Evolutionary conservation across 2,888 invertebrate species (phyloP).

Genomic region (Acleris literana): DNA sequence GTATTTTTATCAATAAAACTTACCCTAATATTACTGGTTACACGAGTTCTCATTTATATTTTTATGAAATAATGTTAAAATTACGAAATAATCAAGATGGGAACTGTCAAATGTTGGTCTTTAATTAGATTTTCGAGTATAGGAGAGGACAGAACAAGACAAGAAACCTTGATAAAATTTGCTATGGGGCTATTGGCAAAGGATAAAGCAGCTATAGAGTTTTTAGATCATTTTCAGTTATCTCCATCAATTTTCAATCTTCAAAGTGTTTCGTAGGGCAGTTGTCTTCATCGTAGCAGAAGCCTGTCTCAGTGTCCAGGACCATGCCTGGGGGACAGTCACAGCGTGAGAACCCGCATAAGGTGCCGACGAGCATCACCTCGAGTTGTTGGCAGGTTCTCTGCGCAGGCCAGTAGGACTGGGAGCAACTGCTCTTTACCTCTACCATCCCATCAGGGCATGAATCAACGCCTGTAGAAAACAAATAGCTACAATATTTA

Average conservation of each 20-base stretch:
- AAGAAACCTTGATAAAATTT: too few species aligned
- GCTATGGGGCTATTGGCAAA: too few species aligned
- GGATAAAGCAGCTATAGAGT: too few species aligned
- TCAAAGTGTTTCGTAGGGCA: conserved; percentile 58
- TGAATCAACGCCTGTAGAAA: conserved; percentile 55
- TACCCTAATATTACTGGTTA: too few species aligned
- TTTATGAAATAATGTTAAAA: too few species aligned
- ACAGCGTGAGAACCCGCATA: conserved; percentile 65
- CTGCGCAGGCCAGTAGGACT: conserved; percentile 59
- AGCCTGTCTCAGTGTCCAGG: conserved; percentile 59
- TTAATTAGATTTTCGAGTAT: too few species aligned
- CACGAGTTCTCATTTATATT: too few species aligned
- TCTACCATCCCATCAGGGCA: conserved; percentile 65
- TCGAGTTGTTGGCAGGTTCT: conserved; percentile 63
- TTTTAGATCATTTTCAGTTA: background rate
- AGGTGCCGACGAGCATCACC: conserved; percentile 53
- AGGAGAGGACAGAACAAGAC: too few species aligned
- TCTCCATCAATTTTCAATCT: background rate
- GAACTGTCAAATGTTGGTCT: too few species aligned
- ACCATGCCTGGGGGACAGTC: conserved; percentile 61
- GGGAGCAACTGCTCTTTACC: conserved; percentile 51
- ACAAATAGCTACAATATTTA: conserved; percentile 1
- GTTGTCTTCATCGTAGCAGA: conserved; percentile 66
- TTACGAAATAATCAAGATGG: too few species aligned
- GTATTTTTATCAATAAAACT: too few species aligned